Conservation (phyloP, 2,888 invertebrate species). For the Argyresthia albistria region DNA sequence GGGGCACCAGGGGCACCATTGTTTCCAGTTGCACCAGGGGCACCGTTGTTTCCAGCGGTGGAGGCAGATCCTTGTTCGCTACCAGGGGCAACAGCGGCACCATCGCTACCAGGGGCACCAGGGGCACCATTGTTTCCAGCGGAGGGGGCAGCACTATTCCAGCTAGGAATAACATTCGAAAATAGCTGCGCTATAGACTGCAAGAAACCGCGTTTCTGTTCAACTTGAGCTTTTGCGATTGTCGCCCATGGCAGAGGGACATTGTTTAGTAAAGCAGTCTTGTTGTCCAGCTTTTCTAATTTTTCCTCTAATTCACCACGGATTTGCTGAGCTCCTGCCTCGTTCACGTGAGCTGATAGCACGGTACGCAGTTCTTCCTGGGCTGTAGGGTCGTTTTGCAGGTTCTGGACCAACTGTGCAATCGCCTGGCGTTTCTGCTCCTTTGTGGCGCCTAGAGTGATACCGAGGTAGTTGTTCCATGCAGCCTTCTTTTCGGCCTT, state of each 20-base stretch:
- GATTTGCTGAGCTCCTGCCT: conserved; percentile 35
- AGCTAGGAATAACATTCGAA: conserved; percentile 39
- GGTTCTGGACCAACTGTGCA: conserved; percentile 36
- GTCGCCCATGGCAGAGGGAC: conserved; percentile 35
- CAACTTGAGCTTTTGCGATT: conserved; percentile 30
- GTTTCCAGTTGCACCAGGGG: not conserved
- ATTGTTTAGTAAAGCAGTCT: conserved; percentile 38
- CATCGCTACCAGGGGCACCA: not conserved
- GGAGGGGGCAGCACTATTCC: conserved; percentile 16
- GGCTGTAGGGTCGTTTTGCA: conserved; percentile 26
- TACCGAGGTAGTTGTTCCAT: conserved; percentile 36
- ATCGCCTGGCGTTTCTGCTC: conserved; percentile 49
- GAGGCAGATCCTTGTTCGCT: not conserved
- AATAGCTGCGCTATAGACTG: conserved; percentile 39
- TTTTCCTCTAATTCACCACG: conserved; percentile 36
- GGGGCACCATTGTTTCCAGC: not conserved
- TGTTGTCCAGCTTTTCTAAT: conserved; percentile 45
- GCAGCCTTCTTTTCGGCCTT: conserved; percentile 39
- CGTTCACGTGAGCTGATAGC: conserved; percentile 37
- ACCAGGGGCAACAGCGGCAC: not conserved
- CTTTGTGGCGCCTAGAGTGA: conserved; percentile 43
- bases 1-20: not conserved
- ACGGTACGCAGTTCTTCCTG: conserved; percentile 34
- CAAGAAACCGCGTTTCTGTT: conserved; percentile 42
- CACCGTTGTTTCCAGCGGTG: not conserved